Percentiles rank a stretch among this genome's conserved stretches.
Evolutionary conservation across 2,113 vertebrate species (phyloP).

Genomic region (Platysternon megacephalum): DNA sequence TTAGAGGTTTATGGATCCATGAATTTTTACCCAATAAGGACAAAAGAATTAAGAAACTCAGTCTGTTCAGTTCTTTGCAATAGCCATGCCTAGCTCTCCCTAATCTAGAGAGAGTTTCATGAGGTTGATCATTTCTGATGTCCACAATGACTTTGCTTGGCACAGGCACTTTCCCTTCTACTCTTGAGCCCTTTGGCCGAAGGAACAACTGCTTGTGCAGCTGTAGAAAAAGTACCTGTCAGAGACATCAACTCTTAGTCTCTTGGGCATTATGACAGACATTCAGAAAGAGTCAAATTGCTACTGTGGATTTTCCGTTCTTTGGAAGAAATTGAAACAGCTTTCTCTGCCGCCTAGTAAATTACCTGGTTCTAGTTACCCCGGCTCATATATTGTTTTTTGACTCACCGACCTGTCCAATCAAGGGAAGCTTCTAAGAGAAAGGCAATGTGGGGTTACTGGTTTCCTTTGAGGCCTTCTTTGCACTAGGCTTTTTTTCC

Average conservation of each 20-base stretch:
- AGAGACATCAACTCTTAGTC: background rate
- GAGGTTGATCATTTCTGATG: rapidly evolving
- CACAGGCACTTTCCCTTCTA: rapidly evolving
- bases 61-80: background rate
- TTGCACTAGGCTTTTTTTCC: background rate
- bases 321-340: background rate
- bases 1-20: background rate
- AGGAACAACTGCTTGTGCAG: background rate
- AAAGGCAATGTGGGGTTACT: background rate
- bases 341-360: background rate
- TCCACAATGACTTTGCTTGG: background rate
- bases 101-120: background rate
- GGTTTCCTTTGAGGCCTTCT: background rate
- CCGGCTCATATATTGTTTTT: background rate
- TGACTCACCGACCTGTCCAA: background rate
- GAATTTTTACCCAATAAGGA: background rate
- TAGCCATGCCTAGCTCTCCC: background rate
- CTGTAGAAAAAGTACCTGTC: background rate
- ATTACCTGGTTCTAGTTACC: background rate
- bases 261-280: background rate
- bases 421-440: background rate
- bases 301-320: background rate
- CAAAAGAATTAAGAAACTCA: background rate
- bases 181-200: background rate
- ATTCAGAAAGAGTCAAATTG: background rate